Base-by-base conservation (phyloP, 2,797 vertebrate species). In the Rhinella marina region DNA sequence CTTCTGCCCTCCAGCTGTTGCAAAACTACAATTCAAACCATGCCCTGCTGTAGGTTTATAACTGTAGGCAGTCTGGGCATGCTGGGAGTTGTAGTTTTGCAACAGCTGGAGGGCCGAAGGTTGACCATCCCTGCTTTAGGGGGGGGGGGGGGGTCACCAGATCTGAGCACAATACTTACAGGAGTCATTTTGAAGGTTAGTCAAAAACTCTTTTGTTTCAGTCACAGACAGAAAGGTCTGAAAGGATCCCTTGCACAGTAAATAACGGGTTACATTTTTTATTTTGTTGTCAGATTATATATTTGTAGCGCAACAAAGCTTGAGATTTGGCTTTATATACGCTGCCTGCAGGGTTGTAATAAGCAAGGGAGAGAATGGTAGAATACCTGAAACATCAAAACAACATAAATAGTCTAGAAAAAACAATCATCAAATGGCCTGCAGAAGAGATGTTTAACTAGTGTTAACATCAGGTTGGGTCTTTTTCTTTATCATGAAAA, bases 381-480 rank as follows among this genome's bases (percentile, higher is more conserved):
- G 77, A 83, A 77, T 77, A 87, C 80, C 86, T 87, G 77, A 87
- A 83, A 72, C 72, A 76, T 87, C 81, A 87, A 82, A 87, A 77
- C 81, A 82, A 76, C 81, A 87, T 25, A 87, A 87, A 87, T 73
- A 75, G 66, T 82, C 70, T 62, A 54, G 78, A 82, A 64, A 87
- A 77, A 87, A 84, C 87, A 88, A 88, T 88, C 70, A 78, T 52
- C 72, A 66, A 84, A 88, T 78, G 75, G 81, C 87, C 87, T 70
- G 61, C 52, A 84, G 87, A 70, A 50, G 81, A 57, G 64, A 84
- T 88, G 81, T 88, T 84, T 84, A 78, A 78, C 80, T 88, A 84
- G 32, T 84, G 81, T 88, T 83, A 84, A 84, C 81, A 84, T 79
- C 75, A 79, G 76, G 48, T 83, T 82, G 68, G 50, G 56, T 82